A percentile compares a stretch with the other conserved stretches of the same genome.
Evolutionary conservation across 2,797 vertebrate genomes (phyloP).

Genomic region (Loriculus beryllinus): DNA sequence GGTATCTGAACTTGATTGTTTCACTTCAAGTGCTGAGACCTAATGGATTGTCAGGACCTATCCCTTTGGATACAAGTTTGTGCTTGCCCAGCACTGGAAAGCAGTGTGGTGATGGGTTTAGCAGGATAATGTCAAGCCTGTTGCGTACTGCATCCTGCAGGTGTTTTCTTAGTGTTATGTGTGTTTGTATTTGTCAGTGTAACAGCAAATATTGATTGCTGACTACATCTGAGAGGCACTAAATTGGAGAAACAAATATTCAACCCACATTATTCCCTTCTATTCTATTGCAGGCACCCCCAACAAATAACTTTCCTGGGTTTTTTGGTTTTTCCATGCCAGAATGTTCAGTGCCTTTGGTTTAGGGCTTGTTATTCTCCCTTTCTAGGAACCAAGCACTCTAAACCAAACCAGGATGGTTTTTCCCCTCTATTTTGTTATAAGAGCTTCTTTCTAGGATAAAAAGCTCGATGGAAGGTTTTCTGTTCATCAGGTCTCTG

Average conservation of each 20-base stretch:
- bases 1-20: neutral
- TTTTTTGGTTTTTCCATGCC: neutral
- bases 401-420: neutral
- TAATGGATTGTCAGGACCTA: neutral
- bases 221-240: neutral
- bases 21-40: neutral
- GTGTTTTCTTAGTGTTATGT: neutral
- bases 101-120: neutral
- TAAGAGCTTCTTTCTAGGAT: neutral
- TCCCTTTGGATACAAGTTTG: neutral
- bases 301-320: rapidly evolving
- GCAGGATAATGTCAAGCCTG: neutral
- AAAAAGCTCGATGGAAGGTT: neutral
- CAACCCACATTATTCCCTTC: rapidly evolving
- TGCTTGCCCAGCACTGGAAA: neutral
- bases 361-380: neutral
- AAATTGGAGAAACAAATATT: neutral
- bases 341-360: neutral
- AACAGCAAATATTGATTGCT: neutral
- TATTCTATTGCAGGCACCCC: rapidly evolving
- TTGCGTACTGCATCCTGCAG: neutral
- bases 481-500: neutral
- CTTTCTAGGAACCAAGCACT: neutral
- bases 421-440: neutral
- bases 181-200: neutral